These are phyloP conservation scores for Passer montanus DNA, from an alignment of 2,113 vertebrate species.

Conservation along the genomic window DNA sequence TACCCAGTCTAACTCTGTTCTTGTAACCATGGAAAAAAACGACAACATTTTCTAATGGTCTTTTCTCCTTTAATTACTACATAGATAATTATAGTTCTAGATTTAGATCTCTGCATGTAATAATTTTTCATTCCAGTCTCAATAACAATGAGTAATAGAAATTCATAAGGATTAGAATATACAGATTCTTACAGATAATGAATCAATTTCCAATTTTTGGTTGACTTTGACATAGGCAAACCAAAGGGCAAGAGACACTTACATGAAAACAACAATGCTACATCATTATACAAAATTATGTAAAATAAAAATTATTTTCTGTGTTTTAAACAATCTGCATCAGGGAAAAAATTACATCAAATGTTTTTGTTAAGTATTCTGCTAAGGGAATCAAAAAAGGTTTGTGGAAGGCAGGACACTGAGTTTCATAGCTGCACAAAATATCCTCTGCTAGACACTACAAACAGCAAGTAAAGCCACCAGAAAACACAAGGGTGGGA, in stretches of 20 bases:
- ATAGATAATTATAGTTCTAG: neutral
- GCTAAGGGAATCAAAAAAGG: neutral
- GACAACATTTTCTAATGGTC: neutral
- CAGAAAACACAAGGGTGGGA: neutral
- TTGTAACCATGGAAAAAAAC: neutral
- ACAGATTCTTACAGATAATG: neutral
- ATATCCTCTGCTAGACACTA: rapidly evolving
- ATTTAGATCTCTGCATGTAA: neutral
- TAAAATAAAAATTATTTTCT: neutral
- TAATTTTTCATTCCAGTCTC: neutral
- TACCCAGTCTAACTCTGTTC: neutral
- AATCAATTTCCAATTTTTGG: neutral
- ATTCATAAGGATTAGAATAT: neutral
- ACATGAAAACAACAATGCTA: neutral
- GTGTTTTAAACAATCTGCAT: neutral
- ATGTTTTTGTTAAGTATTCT: neutral
- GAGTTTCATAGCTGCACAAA: neutral
- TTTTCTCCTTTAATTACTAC: neutral
- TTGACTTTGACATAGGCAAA: neutral
- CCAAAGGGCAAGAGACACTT: neutral
- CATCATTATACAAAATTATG: too few species aligned
- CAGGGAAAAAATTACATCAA: neutral
- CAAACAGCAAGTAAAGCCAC: neutral
- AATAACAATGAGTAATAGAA: neutral
- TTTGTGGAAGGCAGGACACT: neutral